Conservation (phyloP, 2,113 vertebrate genomes). For the Dinomys branickii region DNA sequence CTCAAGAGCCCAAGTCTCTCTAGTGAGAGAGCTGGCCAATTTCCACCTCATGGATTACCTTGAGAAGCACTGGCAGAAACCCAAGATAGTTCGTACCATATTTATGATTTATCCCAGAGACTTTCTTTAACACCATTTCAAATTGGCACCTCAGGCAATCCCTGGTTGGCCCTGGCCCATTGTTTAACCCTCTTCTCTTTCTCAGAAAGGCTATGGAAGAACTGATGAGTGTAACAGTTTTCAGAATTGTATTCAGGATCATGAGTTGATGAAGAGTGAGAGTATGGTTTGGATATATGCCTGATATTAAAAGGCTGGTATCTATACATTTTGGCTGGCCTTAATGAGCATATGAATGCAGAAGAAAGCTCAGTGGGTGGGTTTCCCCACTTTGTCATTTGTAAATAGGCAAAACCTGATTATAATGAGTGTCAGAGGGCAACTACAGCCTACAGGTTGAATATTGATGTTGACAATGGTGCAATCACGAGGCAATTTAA, state of each 20-base stretch:
- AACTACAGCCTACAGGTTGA: conserved; percentile 42
- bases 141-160: conserved; percentile 19
- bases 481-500: conserved; percentile 63
- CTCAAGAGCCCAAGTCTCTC: background rate
- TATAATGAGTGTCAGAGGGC: conserved; percentile 52
- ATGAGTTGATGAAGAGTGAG: conserved; percentile 33
- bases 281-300: background rate
- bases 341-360: background rate
- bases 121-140: conserved; percentile 44
- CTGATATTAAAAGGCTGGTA: conserved; percentile 30
- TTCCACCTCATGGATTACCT: conserved; percentile 44
- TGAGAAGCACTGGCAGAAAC: conserved; percentile 50
- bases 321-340: background rate
- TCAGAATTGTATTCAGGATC: background rate
- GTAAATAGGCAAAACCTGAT: conserved; percentile 33
- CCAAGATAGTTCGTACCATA: background rate
- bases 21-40: conserved; percentile 20
- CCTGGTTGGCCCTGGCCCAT: background rate
- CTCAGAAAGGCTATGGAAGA: conserved; percentile 42
- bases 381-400: conserved; percentile 16
- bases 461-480: conserved; percentile 46
- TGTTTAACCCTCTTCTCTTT: conserved; percentile 5
- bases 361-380: conserved; percentile 24
- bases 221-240: conserved; percentile 16
- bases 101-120: conserved; percentile 47